Evolutionary conservation across 2,888 invertebrate genomes (phyloP), one percentile per base, ranked within the genome.

Genomic region (Dicranocentrus wangi): DNA sequence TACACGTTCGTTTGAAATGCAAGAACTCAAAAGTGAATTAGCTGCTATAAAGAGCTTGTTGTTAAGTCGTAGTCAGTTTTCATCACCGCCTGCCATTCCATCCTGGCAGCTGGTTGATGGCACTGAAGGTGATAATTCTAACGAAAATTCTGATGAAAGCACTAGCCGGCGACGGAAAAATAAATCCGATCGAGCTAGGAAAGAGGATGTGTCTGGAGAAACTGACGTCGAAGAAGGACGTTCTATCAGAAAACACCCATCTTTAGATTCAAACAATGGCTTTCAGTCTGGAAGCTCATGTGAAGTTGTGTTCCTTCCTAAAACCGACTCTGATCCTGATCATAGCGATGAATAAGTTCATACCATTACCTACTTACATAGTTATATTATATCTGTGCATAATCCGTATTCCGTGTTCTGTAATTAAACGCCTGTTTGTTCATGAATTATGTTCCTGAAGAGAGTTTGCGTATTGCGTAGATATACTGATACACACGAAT

Each of bases 11-110:
- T 83, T 83, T 47, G 86, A 93, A 87, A 89, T 94, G 10, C 91
- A 91, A 84, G 92, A 91, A 72, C 90, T 94, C 80, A 93, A 93
- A 88, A 90, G 91, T 68, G 94, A 94, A 87, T 89, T 94, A 47
- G 90, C 92, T 0, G 92, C 93, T 15, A 92, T 94, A 23, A 94
- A 94, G 88, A 93, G 93, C 72, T 91, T 94, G 70, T 88, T 94
- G 60, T 89, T 94, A 21, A 93, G 92, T 89, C 58, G 84, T 10
- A 84, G 73, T 75, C 85, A 86, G 47, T 86, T 86, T 71, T 85
- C 86, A 8, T 81, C 85, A 0, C 82, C 85, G 2, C 78, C 86
- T 21, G 75, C 81, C 1, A 86, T 86, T 23, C 86, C 86, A 28
- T 84, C 86, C 2, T 86, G 86, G 86, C 86, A 86, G 71, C 78